A percentile compares a stretch with the other conserved stretches of the same genome.
phyloP scores from a whole-genome alignment of 1,140 invertebrate genomes.

The Tenebrio molitor region DNA sequence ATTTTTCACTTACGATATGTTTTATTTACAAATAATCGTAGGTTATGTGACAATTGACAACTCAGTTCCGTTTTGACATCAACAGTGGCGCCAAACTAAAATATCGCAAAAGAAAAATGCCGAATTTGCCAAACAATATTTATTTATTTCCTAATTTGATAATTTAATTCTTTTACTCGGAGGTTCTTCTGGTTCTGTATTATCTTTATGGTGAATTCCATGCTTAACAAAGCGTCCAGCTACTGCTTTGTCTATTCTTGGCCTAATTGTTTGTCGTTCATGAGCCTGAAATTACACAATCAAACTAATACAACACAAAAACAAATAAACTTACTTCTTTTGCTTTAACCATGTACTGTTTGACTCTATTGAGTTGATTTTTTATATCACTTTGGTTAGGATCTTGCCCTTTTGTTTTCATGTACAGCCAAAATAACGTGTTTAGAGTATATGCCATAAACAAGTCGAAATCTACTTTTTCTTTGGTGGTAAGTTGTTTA shows the following conservation, averaged over 20 bases:
- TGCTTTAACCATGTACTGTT: constrained; percentile 71
- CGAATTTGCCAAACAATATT: no score
- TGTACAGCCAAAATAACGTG: constrained; percentile 73
- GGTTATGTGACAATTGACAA: constrained; percentile 2
- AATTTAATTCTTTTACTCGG: constrained; percentile 58
- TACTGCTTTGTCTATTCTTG: constrained; percentile 69
- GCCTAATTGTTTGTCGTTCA: constrained; percentile 70
- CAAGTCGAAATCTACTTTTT: constrained; percentile 73
- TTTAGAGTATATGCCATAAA: constrained; percentile 72
- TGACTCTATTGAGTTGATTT: constrained; percentile 71
- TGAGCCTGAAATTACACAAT: constrained; percentile 63
- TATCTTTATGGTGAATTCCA: constrained; percentile 64
- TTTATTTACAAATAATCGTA: not conserved
- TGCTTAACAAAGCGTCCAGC: constrained; percentile 73
- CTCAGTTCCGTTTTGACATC: no score
- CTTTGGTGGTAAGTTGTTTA: constrained; percentile 68
- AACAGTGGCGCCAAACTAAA: no score
- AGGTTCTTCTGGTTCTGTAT: constrained; percentile 40
- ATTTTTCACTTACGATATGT: constrained; percentile 54
- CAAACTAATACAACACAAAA: constrained; percentile 24
- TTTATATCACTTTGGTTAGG: constrained; percentile 70
- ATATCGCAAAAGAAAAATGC: no score
- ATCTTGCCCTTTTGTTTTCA: constrained; percentile 71
- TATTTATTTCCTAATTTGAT: constrained; percentile 43
- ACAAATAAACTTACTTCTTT: constrained; percentile 66